These are phyloP conservation scores for Siphlonurus alternatus DNA, from an alignment of 2,888 invertebrate genomes.

Conservation along the genomic window DNA sequence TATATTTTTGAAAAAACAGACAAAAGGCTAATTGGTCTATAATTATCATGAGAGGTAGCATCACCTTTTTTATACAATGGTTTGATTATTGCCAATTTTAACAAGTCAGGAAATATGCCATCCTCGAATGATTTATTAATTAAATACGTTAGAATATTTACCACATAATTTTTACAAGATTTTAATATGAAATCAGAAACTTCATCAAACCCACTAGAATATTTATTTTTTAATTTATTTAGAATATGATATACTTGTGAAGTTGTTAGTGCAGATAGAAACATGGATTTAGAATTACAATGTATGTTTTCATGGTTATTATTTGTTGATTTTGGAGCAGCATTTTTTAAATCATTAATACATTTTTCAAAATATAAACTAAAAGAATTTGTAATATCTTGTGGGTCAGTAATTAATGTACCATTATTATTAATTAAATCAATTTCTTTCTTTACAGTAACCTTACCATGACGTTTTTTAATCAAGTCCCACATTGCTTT, in stretches of 20 bases:
- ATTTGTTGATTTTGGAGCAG: too few relatives aligned
- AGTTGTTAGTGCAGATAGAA: not conserved
- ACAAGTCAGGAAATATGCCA: not conserved
- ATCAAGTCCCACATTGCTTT: not conserved
- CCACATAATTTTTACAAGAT: not conserved
- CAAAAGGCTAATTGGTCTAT: not conserved
- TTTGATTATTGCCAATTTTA: not conserved
- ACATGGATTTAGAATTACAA: not conserved
- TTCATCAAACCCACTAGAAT: not conserved
- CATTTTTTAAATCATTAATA: not conserved
- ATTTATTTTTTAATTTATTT: not conserved
- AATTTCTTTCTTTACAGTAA: not conserved
- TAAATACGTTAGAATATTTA: not conserved
- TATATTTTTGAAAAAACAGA: not conserved
- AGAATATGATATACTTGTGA: not conserved
- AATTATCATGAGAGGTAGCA: not conserved
- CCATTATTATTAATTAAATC: not conserved
- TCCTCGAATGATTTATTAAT: not conserved
- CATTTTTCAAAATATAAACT: not conserved
- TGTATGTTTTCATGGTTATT: not conserved
- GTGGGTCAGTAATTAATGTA: not conserved
- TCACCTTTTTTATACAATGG: not conserved
- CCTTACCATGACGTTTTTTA: not conserved
- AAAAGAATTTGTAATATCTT: not conserved
- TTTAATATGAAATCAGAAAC: not conserved